phyloP scores from a whole-genome alignment of 2,797 vertebrate species.

The Trichosurus vulpecula region DNA sequence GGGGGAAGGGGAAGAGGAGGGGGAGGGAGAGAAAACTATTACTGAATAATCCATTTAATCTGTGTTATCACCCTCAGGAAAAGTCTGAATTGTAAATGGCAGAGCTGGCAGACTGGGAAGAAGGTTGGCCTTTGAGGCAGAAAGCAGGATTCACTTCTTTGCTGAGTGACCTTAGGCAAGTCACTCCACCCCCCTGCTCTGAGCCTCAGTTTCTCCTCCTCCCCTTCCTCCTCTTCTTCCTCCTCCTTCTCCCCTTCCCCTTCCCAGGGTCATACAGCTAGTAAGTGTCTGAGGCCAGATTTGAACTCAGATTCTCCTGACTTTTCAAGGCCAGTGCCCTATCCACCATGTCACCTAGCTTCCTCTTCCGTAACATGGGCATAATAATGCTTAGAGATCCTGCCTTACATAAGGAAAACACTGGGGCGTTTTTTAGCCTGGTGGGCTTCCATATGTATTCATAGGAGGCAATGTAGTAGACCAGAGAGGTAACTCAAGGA shows the following conservation, averaged over 20 bases:
- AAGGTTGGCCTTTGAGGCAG: neutral
- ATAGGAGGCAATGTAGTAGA: neutral
- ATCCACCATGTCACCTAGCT: neutral
- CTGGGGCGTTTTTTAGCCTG: neutral
- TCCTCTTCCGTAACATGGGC: neutral
- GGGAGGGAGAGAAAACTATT: neutral
- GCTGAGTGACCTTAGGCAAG: neutral
- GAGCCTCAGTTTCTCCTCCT: neutral
- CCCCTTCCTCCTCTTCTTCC: no score
- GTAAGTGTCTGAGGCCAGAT: neutral
- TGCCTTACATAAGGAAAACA: neutral
- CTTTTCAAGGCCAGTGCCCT: neutral
- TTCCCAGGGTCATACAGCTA: neutral
- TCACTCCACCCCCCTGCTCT: neutral
- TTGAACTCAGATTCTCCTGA: neutral
- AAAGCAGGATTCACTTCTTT: neutral
- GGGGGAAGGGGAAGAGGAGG: neutral
- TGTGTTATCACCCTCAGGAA: neutral
- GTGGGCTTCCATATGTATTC: neutral
- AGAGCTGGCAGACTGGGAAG: neutral
- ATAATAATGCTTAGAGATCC: neutral
- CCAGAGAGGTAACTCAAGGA: neutral
- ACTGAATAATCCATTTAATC: neutral
- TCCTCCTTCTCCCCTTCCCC: no score
- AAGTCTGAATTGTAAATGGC: neutral